Evolutionary conservation across 2,797 vertebrate species (phyloP), one percentile per base, ranked within the genome.

Genomic region (Anolis apletophallus): DNA sequence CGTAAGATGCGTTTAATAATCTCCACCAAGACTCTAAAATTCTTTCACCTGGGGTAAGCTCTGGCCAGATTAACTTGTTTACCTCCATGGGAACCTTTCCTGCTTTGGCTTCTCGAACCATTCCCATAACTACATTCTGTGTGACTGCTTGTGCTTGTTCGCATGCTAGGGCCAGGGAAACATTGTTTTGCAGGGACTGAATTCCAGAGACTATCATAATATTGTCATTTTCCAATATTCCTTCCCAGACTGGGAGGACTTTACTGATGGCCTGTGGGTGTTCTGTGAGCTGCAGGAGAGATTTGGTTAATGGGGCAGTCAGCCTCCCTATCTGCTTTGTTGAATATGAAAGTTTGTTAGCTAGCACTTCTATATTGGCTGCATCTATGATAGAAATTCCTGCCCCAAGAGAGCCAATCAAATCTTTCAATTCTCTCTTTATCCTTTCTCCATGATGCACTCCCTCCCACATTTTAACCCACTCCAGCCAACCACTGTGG

Each of bases 331-430:
- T 81, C 52, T 86, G 79, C 40, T 68, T 81, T 54, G 85, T 86
- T 50, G 85, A 86, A 81, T 86, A 86, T 67, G 85, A 86, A 81
- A 86, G 79, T 68, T 86, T 86, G 67, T 86, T 86, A 67, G 85
- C 85, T 55, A 86, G 67, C 34, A 86, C 85, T 67, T 86, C 85
- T 68, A 86, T 81, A 34, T 86, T 86, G 46, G 85, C 85, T n/a
- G 85, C 79, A 81, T 75, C 85, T 72, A 86, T 81, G 14, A 86
- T 40, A 29, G 85, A 86, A 81, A 86, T 5, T 21, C 71, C 85
- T n/a, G 85, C 85, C 10, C 85, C 85, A 16, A 86, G 26, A 16
- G 71, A 59, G 3, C 79, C 85, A 29, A 86, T 23, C 85, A 79
- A 86, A 68, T 86, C 79, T 52, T 55, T 75, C 17, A 86, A 50